Percentiles rank a stretch among this genome's conserved stretches.
Conservation (phyloP, 2,797 vertebrate genomes). For the Sebastes flavidus region DNA sequence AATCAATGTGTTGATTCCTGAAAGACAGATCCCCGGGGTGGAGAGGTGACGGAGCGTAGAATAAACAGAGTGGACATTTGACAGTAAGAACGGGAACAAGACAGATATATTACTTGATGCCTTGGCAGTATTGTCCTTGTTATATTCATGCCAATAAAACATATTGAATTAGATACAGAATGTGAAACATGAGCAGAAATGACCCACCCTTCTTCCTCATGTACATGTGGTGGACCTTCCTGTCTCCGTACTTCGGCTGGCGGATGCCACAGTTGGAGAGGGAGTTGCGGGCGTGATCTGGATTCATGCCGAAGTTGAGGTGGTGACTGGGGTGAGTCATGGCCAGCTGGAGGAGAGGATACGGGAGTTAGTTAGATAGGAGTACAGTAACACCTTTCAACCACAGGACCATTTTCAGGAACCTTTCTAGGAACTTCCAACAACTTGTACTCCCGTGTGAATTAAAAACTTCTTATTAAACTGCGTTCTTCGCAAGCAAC, state of each 20-base stretch:
- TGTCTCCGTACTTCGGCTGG: slow-evolving; percentile 96
- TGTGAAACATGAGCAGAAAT: not conserved
- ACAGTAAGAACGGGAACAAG: not conserved
- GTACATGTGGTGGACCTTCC: slow-evolving; percentile 99
- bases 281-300: slow-evolving; percentile 96
- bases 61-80: not conserved
- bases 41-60: not conserved
- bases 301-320: slow-evolving; percentile 99
- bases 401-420: not conserved
- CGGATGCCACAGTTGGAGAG: slow-evolving; percentile 98
- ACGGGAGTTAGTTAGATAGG: not conserved
- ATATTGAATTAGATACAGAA: not conserved
- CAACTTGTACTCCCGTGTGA: too few relatives aligned
- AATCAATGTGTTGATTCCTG: slow-evolving; percentile 98
- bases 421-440: not conserved
- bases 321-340: slow-evolving; percentile 99
- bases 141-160: too few relatives aligned
- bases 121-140: too few relatives aligned
- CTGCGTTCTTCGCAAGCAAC: too few relatives aligned
- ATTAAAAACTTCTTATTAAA: too few relatives aligned
- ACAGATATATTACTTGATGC: not conserved
- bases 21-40: not conserved
- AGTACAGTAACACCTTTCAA: not conserved
- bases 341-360: slow-evolving; percentile 84
- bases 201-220: slow-evolving; percentile 96